A percentile compares a stretch with the other conserved stretches of the same genome.
These are phyloP conservation scores for Umimayanthus chanpuru DNA, from an alignment of 92 coral and sea anemone species.

Conservation along the genomic window DNA sequence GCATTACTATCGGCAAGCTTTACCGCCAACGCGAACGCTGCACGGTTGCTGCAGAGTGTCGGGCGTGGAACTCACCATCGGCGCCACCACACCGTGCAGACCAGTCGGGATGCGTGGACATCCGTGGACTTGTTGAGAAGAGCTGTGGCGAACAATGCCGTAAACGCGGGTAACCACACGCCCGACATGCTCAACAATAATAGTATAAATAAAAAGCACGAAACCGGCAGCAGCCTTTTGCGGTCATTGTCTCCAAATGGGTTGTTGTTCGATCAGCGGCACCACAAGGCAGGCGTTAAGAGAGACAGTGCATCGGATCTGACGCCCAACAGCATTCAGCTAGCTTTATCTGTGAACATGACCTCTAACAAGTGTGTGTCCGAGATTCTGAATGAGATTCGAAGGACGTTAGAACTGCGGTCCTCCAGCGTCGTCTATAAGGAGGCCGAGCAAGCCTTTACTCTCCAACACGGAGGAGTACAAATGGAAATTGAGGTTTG, in stretches of 20 bases:
- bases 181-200: slow-evolving; percentile 94
- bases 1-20: slow-evolving; percentile 66
- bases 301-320: slow-evolving; percentile 75
- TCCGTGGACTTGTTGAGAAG: slow-evolving; percentile 89
- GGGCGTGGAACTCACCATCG: slow-evolving; percentile 81
- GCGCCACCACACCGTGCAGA: slow-evolving; percentile 91
- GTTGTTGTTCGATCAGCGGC: slow-evolving; percentile 71
- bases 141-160: slow-evolving; percentile 82
- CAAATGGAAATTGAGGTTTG: slow-evolving; percentile 97
- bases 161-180: slow-evolving; percentile 74
- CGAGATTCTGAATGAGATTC: slow-evolving; percentile 86
- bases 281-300: slow-evolving; percentile 72
- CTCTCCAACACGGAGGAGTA: slow-evolving; percentile 89
- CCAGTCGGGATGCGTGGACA: slow-evolving; percentile 89
- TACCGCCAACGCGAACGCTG: slow-evolving; percentile 66
- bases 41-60: slow-evolving; percentile 53
- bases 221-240: slow-evolving; percentile 61
- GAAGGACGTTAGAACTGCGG: slow-evolving; percentile 86
- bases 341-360: slow-evolving; percentile 86
- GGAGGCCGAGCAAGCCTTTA: slow-evolving; percentile 84
- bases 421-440: slow-evolving; percentile 80
- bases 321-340: slow-evolving; percentile 71
- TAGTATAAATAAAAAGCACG: slow-evolving; percentile 83
- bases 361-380: slow-evolving; percentile 89
- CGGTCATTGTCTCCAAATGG: slow-evolving; percentile 90